A percentile compares a stretch with the other conserved stretches of the same genome.
These are phyloP conservation scores for Axea sp. DNA, from an alignment of 2,888 invertebrate species.

Conservation along the genomic window DNA sequence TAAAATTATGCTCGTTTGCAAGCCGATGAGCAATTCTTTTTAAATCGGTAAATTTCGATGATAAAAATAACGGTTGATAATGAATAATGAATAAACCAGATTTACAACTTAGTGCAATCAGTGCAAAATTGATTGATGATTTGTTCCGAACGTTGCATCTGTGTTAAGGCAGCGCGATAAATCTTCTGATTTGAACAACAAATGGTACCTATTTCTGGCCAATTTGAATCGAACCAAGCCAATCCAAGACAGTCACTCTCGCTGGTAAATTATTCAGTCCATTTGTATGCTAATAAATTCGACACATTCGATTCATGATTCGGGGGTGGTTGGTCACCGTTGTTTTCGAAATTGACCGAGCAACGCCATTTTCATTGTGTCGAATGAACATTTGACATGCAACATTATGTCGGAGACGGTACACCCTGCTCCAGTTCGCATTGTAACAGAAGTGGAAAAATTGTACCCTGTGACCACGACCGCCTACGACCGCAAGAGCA, in stretches of 20 bases:
- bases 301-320: constrained; percentile 7
- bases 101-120: no score
- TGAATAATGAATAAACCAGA: no score
- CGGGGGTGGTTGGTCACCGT: constrained; percentile 19
- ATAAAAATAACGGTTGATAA: no score
- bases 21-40: no score
- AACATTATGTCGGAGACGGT: constrained; percentile 23
- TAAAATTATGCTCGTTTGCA: no score
- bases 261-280: constrained; percentile 26
- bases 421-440: constrained; percentile 2
- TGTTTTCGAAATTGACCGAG: constrained; percentile 18
- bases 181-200: neutral
- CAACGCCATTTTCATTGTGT: constrained; percentile 7
- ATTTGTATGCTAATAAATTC: constrained; percentile 19
- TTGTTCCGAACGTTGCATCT: neutral
- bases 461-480: constrained; percentile 1
- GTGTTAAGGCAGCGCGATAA: neutral
- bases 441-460: constrained; percentile 36
- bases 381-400: constrained; percentile 16
- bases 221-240: constrained; percentile 6
- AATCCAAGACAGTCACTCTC: neutral
- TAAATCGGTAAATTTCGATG: no score
- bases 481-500: neutral
- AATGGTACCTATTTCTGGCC: neutral
- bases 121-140: neutral